Percentiles rank a stretch among this genome's conserved stretches.
Conservation (phyloP, 2,113 vertebrate genomes). For the Galbula dea region DNA sequence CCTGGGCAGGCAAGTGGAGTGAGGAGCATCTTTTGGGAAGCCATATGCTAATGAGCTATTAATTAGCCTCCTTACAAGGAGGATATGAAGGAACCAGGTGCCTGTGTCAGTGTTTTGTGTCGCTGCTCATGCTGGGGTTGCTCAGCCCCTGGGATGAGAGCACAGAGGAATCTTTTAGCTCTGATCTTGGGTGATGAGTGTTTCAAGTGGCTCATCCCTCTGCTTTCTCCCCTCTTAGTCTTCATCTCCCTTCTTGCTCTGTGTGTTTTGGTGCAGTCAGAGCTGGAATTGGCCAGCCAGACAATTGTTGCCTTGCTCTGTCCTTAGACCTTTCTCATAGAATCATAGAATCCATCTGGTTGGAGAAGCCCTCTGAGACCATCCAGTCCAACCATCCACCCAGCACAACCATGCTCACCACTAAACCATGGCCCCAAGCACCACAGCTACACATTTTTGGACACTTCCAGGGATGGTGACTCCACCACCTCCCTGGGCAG, state of each 20-base stretch:
- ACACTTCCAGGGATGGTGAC: no score
- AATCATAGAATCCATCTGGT: no score
- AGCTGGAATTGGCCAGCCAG: not conserved
- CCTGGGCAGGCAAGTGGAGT: not conserved
- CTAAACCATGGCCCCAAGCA: no score
- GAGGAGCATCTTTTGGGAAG: not conserved
- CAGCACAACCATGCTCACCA: no score
- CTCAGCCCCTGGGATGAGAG: not conserved
- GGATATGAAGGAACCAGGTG: not conserved
- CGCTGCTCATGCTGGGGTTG: fast-evolving
- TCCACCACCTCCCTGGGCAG: no score
- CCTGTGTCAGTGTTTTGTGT: not conserved
- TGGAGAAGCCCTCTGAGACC: no score
- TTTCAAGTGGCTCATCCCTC: not conserved
- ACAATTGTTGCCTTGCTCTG: not conserved
- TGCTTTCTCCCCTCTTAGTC: not conserved
- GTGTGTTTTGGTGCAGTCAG: fast-evolving
- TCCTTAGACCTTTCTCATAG: not conserved
- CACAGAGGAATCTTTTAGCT: not conserved
- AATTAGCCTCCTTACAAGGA: not conserved
- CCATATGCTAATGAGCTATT: fast-evolving
- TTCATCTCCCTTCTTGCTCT: not conserved
- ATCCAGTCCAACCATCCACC: no score
- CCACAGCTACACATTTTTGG: no score
- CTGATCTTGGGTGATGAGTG: fast-evolving